phyloP scores from a whole-genome alignment of 2,888 invertebrate genomes.

The Leptinotarsa rubiginosa region DNA sequence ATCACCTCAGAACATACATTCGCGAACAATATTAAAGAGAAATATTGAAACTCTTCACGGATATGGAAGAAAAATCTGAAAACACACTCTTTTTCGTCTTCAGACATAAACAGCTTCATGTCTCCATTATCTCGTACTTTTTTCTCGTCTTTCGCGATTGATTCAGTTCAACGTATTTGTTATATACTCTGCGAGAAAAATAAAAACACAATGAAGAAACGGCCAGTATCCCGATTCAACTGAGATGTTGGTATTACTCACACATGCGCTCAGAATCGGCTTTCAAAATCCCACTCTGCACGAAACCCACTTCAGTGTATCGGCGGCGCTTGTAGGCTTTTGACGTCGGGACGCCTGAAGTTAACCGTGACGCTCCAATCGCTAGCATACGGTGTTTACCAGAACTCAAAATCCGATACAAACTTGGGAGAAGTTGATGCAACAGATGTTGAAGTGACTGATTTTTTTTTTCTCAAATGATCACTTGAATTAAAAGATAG shows the following conservation, averaged over 20 bases:
- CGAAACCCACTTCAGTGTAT: constrained; percentile 30
- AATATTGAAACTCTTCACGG: too few species aligned
- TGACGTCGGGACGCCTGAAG: constrained; percentile 3
- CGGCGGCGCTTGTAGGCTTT: constrained; percentile 14
- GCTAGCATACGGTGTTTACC: background rate
- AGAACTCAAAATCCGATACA: background rate
- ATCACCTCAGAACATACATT: too few species aligned
- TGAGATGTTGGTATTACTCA: constrained; percentile 39
- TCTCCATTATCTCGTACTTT: background rate
- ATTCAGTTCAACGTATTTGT: background rate
- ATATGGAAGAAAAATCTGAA: background rate
- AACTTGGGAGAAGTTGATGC: background rate
- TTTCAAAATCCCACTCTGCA: constrained; percentile 28
- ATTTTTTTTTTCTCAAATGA: background rate
- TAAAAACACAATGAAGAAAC: constrained; percentile 30
- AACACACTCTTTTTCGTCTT: background rate
- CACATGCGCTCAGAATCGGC: constrained; percentile 36
- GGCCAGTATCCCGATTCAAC: constrained; percentile 34
- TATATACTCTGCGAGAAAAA: too few species aligned
- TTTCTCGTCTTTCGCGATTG: background rate
- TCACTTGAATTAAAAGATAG: background rate
- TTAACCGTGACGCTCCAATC: background rate
- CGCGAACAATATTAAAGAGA: too few species aligned
- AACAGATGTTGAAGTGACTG: background rate
- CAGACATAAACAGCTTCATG: too few species aligned